Evolutionary conservation across 2,113 vertebrate genomes (phyloP), one percentile per base, ranked within the genome.

Genomic region (Odontophorus gujanensis): DNA sequence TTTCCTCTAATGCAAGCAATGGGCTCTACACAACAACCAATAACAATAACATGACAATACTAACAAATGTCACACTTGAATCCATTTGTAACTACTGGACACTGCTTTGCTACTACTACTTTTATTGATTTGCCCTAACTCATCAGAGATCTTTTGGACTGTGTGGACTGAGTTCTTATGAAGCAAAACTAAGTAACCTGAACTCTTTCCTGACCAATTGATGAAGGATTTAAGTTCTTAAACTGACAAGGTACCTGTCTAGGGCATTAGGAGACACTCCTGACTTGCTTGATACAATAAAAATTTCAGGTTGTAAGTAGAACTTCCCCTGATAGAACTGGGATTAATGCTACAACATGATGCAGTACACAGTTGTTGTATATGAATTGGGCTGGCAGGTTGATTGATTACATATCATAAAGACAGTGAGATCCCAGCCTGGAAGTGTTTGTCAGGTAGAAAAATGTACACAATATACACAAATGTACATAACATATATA

Each of bases 311-410:
- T 51, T 45, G 5, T 22, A 68, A 18, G 13, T 34, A 25, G 26
- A 17, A 10, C 12, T 62, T 57, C 3, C 5, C 14, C 17, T 62
- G 51, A 45, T 71, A 61, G 14, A 90, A 62, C 30, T 28, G 20
- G 11, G 26, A 53, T 51, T 25, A 43, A 42, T 9, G 13, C 13
- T 28, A 22, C 10, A 68, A 12, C 15, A 15, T 20, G 18, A 13
- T 48, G 42, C n/a, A 26, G 30, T 26, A 18, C 20, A 26, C 7
- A 13, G 0, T 0, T 48, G 66, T 18, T 5, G 14, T 61, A 3
- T 66, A 40, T 9, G 20, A 38, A 53, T 73, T 69, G 59, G n/a
- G 6, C n/a, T 58, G 48, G 24, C 53, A 21, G 24, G 25, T 24
- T 75, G 36, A 21, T 10, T 81, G n/a, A 10, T 62, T 77, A 6